Base-by-base conservation (phyloP, 2,888 invertebrate genomes). In the Scaptomyza tumidula region DNA sequence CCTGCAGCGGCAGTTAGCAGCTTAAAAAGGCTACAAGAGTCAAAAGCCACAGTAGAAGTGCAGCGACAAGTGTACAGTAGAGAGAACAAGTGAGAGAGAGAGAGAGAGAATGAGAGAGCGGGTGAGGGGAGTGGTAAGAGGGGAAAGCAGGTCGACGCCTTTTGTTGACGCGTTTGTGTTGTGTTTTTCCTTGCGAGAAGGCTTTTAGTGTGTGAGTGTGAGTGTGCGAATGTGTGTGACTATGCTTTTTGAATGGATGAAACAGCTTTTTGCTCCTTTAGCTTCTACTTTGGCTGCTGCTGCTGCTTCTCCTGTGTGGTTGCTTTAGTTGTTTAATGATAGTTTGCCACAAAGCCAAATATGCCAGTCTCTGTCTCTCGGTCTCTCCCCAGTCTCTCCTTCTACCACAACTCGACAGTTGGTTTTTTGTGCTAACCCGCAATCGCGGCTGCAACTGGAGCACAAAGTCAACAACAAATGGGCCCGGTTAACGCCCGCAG, bases 391-490 rank as follows among this genome's bases (percentile, higher is more conserved):
- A 37, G n/a, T 29, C 39, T 39, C 44, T 45, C 1, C 37, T n/a
- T 44, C 37, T 13, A 16, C 10, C 9, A 4, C 52, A 43, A 49
- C 24, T 60, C 14, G 24, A n/a, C 43, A 44, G 2, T 39, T 66
- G 3, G 35, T 39, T 56, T 33, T 45, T 54, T 67, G 52, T 63
- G 52, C 48, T 59, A 59, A 62, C 44, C 75, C 58, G 45, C 69
- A 72, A 58, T 60, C 52, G 76, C 64, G 75, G 69, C 61, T 64
- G 77, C 79, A 83, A 83, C 86, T 86, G 76, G 84, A 83, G 86
- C 86, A 81, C 84, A 86, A 79, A 86, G 84, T 81, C 79, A 84
- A 84, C 86, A 86, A 76, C 79, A 84, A 86, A 78, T 57, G 72
- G 39, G 58, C 68, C 60, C 81, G 86, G 84, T 75, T 81, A 86